These are phyloP conservation scores for Drosophila pandora DNA, from an alignment of 1,140 invertebrate genomes.

Conservation along the genomic window DNA sequence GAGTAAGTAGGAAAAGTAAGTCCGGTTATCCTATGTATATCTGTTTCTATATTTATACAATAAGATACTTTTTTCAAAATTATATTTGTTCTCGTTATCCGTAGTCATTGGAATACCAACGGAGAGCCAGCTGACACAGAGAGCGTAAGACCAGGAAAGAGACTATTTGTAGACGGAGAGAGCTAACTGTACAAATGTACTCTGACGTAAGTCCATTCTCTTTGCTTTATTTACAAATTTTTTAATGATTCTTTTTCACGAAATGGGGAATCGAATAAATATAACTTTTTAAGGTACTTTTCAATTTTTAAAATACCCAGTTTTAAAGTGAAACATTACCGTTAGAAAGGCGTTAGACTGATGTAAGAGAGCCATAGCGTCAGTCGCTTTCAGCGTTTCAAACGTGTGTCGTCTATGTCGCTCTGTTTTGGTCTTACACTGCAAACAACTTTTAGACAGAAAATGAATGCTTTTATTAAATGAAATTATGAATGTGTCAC, in stretches of 20 bases:
- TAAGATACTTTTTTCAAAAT: not conserved
- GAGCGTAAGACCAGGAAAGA: not conserved
- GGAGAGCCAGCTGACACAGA: slow-evolving; percentile 17
- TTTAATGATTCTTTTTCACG: not conserved
- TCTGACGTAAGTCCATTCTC: slow-evolving; percentile 66
- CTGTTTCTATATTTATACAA: not conserved
- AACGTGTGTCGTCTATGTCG: too few species aligned
- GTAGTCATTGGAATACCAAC: slow-evolving; percentile 37
- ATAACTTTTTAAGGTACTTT: too few species aligned
- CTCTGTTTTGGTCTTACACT: too few species aligned
- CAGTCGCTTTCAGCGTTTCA: too few species aligned
- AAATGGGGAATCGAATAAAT: not conserved
- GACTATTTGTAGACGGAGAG: slow-evolving; percentile 9
- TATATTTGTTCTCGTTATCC: slow-evolving; percentile 6
- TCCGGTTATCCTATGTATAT: not conserved
- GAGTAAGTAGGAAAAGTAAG: not conserved
- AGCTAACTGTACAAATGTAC: slow-evolving; percentile 33
- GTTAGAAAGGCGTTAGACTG: too few species aligned
- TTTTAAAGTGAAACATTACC: too few species aligned
- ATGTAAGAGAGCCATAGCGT: too few species aligned
- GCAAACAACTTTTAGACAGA: too few species aligned
- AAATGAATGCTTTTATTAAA: too few species aligned
- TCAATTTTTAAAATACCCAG: too few species aligned
- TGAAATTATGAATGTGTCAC: too few species aligned
- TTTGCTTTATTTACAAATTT: slow-evolving; percentile 7